A percentile compares a stretch with the other conserved stretches of the same genome.
Conservation (phyloP, 2,888 invertebrate genomes). For the Agrochola macilenta region DNA sequence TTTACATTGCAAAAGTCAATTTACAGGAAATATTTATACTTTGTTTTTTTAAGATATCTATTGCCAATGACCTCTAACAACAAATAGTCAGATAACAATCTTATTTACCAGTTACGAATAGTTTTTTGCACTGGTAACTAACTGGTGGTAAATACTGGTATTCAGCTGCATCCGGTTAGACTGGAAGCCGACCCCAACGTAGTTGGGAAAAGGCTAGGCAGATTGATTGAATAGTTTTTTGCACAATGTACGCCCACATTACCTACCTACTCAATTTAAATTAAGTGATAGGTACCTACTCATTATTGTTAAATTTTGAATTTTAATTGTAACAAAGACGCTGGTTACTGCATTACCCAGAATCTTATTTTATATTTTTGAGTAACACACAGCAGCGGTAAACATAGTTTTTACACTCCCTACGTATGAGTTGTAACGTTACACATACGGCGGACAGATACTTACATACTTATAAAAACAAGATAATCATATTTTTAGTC, state of each 20-base stretch:
- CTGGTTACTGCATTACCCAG: background rate
- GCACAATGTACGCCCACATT: too few relatives aligned
- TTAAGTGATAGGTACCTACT: background rate
- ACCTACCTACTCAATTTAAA: background rate
- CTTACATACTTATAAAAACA: background rate
- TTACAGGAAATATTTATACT: too few relatives aligned
- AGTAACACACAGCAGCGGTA: background rate
- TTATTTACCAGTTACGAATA: background rate
- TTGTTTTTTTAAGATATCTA: background rate
- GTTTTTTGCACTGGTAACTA: too few relatives aligned
- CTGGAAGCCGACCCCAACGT: too few relatives aligned
- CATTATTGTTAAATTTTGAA: background rate
- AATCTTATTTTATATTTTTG: background rate
- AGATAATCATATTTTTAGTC: slow-evolving; percentile 14
- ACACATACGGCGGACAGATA: background rate
- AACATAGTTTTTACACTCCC: slow-evolving; percentile 4
- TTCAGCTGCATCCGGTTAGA: too few relatives aligned
- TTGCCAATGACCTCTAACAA: background rate
- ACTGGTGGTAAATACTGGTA: too few relatives aligned
- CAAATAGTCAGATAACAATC: background rate
- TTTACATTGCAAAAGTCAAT: too few relatives aligned
- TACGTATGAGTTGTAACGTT: too few relatives aligned
- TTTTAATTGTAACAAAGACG: background rate
- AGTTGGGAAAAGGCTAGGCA: too few relatives aligned
- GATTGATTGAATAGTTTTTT: background rate